A percentile compares a stretch with the other conserved stretches of the same genome.
phyloP scores from a whole-genome alignment of 1,140 invertebrate species.

The Cyrtorhinus lividipennis region DNA sequence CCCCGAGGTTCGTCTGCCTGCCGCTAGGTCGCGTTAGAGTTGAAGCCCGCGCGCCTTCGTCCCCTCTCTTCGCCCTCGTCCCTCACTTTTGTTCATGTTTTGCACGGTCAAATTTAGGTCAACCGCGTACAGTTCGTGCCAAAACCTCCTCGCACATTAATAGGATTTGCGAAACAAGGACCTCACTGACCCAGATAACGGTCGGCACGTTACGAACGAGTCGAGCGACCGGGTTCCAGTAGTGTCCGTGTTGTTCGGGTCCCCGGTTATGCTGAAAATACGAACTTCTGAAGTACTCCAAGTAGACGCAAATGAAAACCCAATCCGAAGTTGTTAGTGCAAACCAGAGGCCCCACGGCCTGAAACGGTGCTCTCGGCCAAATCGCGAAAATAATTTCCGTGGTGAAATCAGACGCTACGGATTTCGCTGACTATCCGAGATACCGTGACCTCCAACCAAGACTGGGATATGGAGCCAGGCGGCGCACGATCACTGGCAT shows the following conservation, averaged over 20 bases:
- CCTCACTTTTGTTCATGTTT: slow-evolving; percentile 8
- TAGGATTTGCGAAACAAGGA: slow-evolving; percentile 3
- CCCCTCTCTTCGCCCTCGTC: neutral
- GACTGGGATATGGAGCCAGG: too few relatives aligned
- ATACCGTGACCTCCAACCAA: too few relatives aligned
- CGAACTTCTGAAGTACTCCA: too few relatives aligned
- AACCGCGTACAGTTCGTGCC: slow-evolving; percentile 3
- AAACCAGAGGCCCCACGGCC: too few relatives aligned
- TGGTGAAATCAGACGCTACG: too few relatives aligned
- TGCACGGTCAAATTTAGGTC: slow-evolving; percentile 11
- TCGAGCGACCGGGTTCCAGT: neutral
- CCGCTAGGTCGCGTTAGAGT: neutral
- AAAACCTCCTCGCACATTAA: slow-evolving; percentile 1
- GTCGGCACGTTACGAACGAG: neutral
- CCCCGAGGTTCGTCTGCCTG: too few relatives aligned
- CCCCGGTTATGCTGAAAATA: neutral
- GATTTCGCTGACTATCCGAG: too few relatives aligned
- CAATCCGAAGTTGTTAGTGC: too few relatives aligned
- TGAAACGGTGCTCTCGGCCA: too few relatives aligned
- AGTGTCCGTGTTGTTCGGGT: neutral
- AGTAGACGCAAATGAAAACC: too few relatives aligned
- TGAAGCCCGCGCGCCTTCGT: neutral
- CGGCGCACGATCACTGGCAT: too few relatives aligned
- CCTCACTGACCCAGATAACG: slow-evolving; percentile 5
- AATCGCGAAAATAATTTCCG: too few relatives aligned